phyloP scores from a whole-genome alignment of 2,797 vertebrate species.

The Esox lucius region DNA sequence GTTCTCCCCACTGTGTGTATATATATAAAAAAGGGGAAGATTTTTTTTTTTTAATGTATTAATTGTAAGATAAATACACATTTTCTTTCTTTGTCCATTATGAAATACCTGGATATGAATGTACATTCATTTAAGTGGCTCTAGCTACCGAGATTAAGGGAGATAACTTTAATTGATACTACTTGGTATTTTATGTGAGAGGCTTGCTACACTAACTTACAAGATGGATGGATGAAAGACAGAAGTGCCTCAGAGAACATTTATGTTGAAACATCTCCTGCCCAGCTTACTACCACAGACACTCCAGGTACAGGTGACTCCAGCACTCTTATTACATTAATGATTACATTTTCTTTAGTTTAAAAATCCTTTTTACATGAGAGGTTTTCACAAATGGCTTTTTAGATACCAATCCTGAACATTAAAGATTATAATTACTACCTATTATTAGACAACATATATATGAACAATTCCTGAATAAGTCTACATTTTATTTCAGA shows the following conservation, averaged over 20 bases:
- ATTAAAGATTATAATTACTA: no score
- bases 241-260: constrained; percentile 57
- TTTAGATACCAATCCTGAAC: no score
- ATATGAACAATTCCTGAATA: no score
- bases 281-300: not conserved
- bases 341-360: not conserved
- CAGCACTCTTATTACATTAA: not conserved
- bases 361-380: not conserved
- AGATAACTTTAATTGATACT: not conserved
- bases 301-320: constrained; percentile 44
- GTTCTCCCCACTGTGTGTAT: no score
- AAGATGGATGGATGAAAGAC: constrained; percentile 37
- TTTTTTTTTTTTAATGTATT: no score
- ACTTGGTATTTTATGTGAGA: not conserved
- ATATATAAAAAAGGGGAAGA: no score
- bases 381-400: not conserved
- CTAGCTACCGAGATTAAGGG: not conserved
- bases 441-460: no score
- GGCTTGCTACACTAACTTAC: constrained; percentile 20
- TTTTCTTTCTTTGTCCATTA: no score
- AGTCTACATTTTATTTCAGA: no score
- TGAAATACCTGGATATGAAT: no score
- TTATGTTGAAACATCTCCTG: constrained; percentile 48
- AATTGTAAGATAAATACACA: no score
- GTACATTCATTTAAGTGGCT: not conserved